phyloP scores from a whole-genome alignment of 2,113 vertebrate genomes.

The Gracilinanus agilis region DNA sequence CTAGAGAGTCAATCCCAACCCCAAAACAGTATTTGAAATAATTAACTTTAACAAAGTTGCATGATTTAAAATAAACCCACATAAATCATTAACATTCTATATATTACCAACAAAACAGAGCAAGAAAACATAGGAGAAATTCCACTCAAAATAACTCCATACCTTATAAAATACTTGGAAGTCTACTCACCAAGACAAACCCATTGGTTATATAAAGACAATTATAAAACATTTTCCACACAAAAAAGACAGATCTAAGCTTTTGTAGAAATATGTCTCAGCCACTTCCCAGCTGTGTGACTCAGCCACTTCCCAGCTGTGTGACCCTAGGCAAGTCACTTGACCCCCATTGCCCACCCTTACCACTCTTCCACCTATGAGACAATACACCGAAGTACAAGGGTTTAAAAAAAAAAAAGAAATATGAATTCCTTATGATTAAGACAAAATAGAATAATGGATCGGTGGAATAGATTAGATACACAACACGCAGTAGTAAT shows the following conservation, averaged over 20 bases:
- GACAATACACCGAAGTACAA: too few species aligned
- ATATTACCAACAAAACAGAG: not conserved
- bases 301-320: too few species aligned
- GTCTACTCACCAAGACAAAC: not conserved
- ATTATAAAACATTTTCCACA: not conserved
- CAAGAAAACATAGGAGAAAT: not conserved
- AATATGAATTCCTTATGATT: not conserved
- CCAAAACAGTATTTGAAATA: not conserved
- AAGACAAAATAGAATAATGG: not conserved
- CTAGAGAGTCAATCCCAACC: not conserved
- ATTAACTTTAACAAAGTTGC: not conserved
- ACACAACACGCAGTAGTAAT: not conserved
- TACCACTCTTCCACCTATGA: too few species aligned
- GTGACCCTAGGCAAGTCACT: too few species aligned
- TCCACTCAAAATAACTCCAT: not conserved
- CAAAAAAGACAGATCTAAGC: not conserved
- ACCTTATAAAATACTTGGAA: not conserved
- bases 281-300: too few species aligned
- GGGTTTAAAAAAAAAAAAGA: too few species aligned
- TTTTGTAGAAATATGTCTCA: not conserved
- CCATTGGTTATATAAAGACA: not conserved
- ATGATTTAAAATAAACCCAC: not conserved
- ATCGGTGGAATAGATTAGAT: not conserved
- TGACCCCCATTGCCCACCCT: too few species aligned
- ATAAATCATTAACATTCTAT: not conserved